Conservation (phyloP, 1,140 invertebrate genomes). For the Centruroides sculpturatus region DNA sequence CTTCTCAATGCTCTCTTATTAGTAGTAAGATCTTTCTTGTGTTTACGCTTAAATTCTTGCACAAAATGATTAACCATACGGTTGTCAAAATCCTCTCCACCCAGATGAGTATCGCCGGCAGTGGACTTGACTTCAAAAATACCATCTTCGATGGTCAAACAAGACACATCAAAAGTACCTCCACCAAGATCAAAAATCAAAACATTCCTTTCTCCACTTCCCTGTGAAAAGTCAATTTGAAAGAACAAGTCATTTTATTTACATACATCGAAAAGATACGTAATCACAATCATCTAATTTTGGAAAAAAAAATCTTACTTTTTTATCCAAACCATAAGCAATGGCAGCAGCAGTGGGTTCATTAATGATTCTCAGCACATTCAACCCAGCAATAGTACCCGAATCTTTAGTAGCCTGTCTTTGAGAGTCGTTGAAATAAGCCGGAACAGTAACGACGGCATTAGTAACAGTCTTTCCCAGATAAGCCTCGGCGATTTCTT, state of each 20-base stretch:
- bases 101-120: conserved; percentile 86
- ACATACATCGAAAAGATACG: too few relatives aligned
- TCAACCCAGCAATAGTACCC: conserved; percentile 42
- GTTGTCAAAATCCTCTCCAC: conserved; percentile 42
- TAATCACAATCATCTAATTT: not conserved
- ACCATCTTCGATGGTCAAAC: conserved; percentile 83
- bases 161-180: conserved; percentile 92
- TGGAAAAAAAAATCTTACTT: conserved; percentile 22
- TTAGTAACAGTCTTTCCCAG: conserved; percentile 31
- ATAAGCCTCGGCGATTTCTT: conserved; percentile 52
- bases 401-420: conserved; percentile 56
- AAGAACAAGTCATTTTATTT: not conserved
- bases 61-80: conserved; percentile 50
- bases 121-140: conserved; percentile 93
- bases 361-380: conserved; percentile 52
- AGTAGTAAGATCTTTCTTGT: conserved; percentile 78
- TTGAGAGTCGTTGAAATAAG: conserved; percentile 58
- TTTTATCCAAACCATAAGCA: conserved; percentile 68
- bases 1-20: conserved; percentile 84
- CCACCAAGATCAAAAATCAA: conserved; percentile 82
- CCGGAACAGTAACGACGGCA: conserved; percentile 49
- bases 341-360: conserved; percentile 64
- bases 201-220: conserved; percentile 47
- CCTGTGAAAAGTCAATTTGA: not conserved
- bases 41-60: conserved; percentile 78